Percentiles rank a stretch among this genome's conserved stretches.
phyloP scores from a whole-genome alignment of 2,888 invertebrate species.

The Eupithecia subfuscata region DNA sequence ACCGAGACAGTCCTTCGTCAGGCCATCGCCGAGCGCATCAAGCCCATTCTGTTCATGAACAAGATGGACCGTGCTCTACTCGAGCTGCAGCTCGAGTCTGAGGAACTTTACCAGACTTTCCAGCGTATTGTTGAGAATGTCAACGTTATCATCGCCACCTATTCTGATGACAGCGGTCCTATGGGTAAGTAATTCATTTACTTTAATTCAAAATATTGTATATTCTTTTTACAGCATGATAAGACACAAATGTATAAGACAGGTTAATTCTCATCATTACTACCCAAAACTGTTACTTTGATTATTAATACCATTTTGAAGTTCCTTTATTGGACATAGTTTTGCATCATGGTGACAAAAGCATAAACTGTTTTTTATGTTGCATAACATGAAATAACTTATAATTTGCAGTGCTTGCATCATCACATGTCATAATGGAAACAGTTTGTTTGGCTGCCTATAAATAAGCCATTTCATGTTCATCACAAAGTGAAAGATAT shows the following conservation, averaged over 20 bases:
- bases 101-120: slow-evolving; percentile 99
- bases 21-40: slow-evolving; percentile 99
- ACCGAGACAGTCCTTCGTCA: slow-evolving; percentile 99
- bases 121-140: slow-evolving; percentile 99
- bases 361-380: no score
- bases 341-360: background rate
- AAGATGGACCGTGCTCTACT: slow-evolving; percentile 99
- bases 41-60: slow-evolving; percentile 99
- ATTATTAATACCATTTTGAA: background rate
- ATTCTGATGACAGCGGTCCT: slow-evolving; percentile 98
- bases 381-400: no score
- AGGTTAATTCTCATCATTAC: background rate
- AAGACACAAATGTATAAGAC: background rate
- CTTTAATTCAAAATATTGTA: background rate
- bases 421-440: no score
- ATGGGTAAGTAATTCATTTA: slow-evolving; percentile 87
- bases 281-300: background rate
- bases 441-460: no score
- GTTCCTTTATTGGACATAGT: background rate
- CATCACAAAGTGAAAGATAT: no score
- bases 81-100: slow-evolving; percentile 97
- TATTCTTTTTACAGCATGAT: background rate
- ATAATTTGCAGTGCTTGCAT: no score
- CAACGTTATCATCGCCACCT: slow-evolving; percentile 99
- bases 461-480: no score